These are phyloP conservation scores for Creontiades dilutus DNA, from an alignment of 2,888 invertebrate species.

Conservation along the genomic window DNA sequence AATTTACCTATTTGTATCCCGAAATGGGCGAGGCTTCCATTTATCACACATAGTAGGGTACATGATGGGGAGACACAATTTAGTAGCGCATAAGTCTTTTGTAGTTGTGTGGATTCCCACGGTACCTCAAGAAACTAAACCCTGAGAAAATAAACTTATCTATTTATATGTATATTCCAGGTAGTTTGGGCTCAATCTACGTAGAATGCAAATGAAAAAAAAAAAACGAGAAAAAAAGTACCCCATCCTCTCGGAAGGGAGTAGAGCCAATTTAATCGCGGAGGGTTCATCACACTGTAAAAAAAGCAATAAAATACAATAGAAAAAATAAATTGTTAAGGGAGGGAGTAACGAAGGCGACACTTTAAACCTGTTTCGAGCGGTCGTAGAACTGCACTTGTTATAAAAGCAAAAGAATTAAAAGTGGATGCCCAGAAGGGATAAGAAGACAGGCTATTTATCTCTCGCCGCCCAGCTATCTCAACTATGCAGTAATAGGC, in stretches of 20 bases:
- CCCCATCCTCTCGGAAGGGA: not conserved
- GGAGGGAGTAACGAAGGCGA: not conserved
- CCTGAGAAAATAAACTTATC: not conserved
- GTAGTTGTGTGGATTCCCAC: not conserved
- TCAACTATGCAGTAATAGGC: not conserved
- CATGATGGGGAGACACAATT: too few relatives aligned
- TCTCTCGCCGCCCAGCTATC: not conserved
- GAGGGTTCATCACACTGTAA: not conserved
- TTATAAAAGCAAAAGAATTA: constrained; percentile 11
- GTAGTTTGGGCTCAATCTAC: not conserved
- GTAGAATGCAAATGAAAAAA: not conserved
- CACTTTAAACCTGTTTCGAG: not conserved
- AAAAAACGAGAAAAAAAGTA: too few relatives aligned
- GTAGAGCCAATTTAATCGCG: not conserved
- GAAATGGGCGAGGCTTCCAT: too few relatives aligned
- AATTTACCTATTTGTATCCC: too few relatives aligned
- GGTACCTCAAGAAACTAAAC: not conserved
- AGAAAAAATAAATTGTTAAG: not conserved
- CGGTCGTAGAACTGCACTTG: constrained; percentile 15
- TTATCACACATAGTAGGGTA: too few relatives aligned
- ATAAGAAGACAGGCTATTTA: not conserved
- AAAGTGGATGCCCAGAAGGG: not conserved
- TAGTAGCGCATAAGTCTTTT: not conserved
- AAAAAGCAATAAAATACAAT: not conserved
- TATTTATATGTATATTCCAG: not conserved